Percentiles rank a stretch among this genome's conserved stretches.
These are phyloP conservation scores for Geodia barretti DNA, from an alignment of 37 sponge, comb jelly and placozoan genomes.

Conservation along the genomic window DNA sequence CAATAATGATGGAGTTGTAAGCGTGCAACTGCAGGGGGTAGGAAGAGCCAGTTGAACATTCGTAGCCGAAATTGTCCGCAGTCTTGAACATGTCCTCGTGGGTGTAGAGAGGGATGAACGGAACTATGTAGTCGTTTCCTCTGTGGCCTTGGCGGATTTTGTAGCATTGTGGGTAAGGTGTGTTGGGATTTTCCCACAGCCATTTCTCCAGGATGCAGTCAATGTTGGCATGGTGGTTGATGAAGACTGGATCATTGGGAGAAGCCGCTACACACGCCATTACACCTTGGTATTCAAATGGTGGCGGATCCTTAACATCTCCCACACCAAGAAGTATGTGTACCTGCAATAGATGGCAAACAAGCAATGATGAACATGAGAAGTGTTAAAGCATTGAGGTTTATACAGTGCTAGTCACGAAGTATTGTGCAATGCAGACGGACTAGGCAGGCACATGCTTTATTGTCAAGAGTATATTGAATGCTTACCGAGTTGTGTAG, in stretches of 20 bases:
- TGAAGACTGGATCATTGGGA: conserved; percentile 73
- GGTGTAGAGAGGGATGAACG: conserved; percentile 63
- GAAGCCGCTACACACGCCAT: conserved; percentile 55
- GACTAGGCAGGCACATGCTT: too few species aligned
- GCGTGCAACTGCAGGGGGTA: too few species aligned
- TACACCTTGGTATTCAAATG: too few species aligned
- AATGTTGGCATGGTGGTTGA: conserved; percentile 59
- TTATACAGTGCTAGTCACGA: too few species aligned
- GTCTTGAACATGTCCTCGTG: conserved; percentile 53
- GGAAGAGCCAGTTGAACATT: too few species aligned
- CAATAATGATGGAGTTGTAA: too few species aligned
- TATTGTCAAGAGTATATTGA: too few species aligned
- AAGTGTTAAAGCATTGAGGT: too few species aligned
- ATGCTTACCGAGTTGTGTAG: too few species aligned
- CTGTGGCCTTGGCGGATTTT: conserved; percentile 44
- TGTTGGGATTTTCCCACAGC: conserved; percentile 27
- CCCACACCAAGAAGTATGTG: neutral
- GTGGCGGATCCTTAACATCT: neutral
- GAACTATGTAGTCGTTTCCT: conserved; percentile 37
- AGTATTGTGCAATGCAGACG: too few species aligned
- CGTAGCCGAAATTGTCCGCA: conserved; percentile 47
- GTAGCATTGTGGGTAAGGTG: neutral
- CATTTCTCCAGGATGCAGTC: conserved; percentile 70
- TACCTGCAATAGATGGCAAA: neutral
- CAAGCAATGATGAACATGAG: too few species aligned